These are phyloP conservation scores for Phaedon cochleariae DNA, from an alignment of 2,888 invertebrate species.

Conservation along the genomic window DNA sequence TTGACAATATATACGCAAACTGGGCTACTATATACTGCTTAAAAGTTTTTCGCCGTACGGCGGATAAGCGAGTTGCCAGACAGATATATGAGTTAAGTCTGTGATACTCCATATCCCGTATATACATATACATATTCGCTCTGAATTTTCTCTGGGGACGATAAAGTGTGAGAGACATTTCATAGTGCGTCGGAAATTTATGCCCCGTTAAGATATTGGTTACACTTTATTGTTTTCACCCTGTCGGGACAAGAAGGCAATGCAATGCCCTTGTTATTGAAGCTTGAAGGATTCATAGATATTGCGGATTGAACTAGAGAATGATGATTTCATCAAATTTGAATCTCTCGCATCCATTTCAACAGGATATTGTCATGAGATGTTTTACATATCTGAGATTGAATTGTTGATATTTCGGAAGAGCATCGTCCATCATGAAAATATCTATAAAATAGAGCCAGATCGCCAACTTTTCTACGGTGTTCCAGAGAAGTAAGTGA, in stretches of 20 bases:
- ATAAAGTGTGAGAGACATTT: slow-evolving; percentile 50
- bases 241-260: neutral
- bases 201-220: slow-evolving; percentile 46
- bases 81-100: slow-evolving; percentile 54
- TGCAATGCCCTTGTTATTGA: neutral
- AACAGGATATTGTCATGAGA: no score
- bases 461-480: no score
- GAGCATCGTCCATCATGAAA: no score
- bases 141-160: slow-evolving; percentile 45
- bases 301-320: no score
- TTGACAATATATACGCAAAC: slow-evolving; percentile 48
- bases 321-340: no score
- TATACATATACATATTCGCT: slow-evolving; percentile 37
- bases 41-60: slow-evolving; percentile 47
- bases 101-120: slow-evolving; percentile 47
- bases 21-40: slow-evolving; percentile 49
- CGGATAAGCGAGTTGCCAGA: slow-evolving; percentile 48
- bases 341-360: no score
- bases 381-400: no score
- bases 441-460: no score
- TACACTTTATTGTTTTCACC: slow-evolving; percentile 28
- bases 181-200: slow-evolving; percentile 46
- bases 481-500: no score
- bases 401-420: no score
- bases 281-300: no score